Conservation (phyloP, 2,113 vertebrate species). For the Halichoerus grypus region DNA sequence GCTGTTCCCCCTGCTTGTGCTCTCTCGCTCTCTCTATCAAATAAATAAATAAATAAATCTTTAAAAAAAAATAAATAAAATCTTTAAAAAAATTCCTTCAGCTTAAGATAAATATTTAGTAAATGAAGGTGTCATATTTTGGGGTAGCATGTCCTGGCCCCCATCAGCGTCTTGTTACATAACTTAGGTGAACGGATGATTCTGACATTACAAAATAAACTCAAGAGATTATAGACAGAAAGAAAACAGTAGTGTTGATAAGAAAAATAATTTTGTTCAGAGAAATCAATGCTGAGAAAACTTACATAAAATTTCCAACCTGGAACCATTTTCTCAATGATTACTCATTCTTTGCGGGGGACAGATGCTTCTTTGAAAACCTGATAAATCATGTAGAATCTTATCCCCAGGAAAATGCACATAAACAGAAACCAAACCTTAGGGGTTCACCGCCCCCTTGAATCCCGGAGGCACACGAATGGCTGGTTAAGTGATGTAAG, state of each 20-base stretch:
- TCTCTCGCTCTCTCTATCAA: no score
- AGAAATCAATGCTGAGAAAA: conserved; percentile 4
- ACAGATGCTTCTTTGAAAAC: not conserved
- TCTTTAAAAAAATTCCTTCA: not conserved
- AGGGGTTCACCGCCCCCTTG: not conserved
- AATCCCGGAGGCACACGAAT: not conserved
- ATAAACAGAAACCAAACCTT: not conserved
- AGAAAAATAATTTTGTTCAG: not conserved
- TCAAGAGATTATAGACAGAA: not conserved
- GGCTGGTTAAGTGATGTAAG: not conserved
- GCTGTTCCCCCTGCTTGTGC: no score
- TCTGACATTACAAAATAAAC: not conserved
- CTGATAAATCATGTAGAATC: not conserved
- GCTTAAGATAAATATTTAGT: not conserved
- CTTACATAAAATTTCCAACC: not conserved
- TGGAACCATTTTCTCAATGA: conserved; percentile 7
- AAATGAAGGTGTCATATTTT: not conserved
- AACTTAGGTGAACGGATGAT: not conserved
- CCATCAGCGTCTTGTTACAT: not conserved
- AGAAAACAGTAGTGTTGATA: not conserved
- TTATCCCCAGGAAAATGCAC: not conserved
- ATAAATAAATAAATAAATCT: no score
- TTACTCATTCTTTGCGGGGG: not conserved
- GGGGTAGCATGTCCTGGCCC: not conserved
- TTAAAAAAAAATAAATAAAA: not conserved